Percentiles rank a stretch among this genome's conserved stretches.
These are phyloP conservation scores for Nomada goodeniana DNA, from an alignment of 2,888 invertebrate species.

Conservation along the genomic window DNA sequence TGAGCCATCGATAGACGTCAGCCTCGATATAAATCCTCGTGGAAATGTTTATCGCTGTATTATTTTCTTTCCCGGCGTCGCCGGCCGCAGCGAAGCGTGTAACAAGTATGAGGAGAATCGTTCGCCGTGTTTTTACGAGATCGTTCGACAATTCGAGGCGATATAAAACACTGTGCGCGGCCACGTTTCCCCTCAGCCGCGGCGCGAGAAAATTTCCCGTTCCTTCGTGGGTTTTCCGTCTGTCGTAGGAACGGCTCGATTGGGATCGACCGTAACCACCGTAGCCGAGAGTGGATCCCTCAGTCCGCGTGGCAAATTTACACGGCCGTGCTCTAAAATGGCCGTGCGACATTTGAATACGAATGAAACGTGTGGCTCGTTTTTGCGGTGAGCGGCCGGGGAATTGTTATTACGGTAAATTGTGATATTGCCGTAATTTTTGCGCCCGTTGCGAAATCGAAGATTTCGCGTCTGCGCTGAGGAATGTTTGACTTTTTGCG, in stretches of 20 bases:
- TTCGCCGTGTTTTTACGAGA: conserved; percentile 41
- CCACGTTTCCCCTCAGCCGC: background rate
- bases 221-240: conserved; percentile 8
- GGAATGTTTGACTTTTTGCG: conserved; percentile 9
- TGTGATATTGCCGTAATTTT: conserved; percentile 12
- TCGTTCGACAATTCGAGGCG: conserved; percentile 35
- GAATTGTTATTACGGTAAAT: conserved; percentile 29
- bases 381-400: background rate
- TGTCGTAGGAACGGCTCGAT: conserved; percentile 2
- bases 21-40: background rate
- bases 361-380: conserved; percentile 2
- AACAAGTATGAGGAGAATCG: conserved; percentile 36
- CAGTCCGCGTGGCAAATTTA: background rate
- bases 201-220: conserved; percentile 15
- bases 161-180: conserved; percentile 21
- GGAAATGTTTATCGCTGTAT: conserved; percentile 19
- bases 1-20: background rate
- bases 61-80: conserved; percentile 18
- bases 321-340: background rate
- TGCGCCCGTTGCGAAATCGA: conserved; percentile 11
- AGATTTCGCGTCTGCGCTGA: background rate
- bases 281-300: conserved; percentile 4
- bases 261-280: conserved; percentile 19
- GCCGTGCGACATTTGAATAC: conserved; percentile 24
- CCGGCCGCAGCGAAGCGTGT: conserved; percentile 35